Percentiles rank a stretch among this genome's conserved stretches.
Evolutionary conservation across 2,797 vertebrate species (phyloP).

Genomic region (Nothura maculosa): DNA sequence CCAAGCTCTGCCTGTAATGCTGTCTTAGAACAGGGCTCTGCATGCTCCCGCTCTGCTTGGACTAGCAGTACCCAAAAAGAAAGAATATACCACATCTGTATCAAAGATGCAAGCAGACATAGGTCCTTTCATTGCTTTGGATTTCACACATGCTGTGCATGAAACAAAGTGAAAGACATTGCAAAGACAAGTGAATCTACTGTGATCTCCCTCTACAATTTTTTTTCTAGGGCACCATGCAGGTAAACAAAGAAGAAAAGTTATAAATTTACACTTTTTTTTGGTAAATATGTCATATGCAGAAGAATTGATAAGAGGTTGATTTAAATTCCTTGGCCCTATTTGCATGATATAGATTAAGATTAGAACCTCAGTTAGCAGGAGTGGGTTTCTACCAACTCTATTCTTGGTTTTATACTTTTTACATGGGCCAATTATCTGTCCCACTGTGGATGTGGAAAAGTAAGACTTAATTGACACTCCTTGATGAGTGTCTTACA

Average conservation of each 20-base stretch:
- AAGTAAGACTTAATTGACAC: background rate
- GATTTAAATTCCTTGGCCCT: background rate
- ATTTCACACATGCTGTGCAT: background rate
- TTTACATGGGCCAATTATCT: background rate
- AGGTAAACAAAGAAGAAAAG: background rate
- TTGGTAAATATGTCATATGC: background rate
- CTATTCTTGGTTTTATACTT: background rate
- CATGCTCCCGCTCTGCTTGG: background rate
- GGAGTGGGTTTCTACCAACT: background rate
- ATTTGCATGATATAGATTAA: background rate
- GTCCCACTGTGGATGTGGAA: background rate
- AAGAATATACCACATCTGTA: background rate
- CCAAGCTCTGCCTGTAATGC: background rate
- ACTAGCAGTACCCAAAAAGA: background rate
- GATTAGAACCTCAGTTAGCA: background rate
- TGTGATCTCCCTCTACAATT: background rate
- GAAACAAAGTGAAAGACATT: background rate
- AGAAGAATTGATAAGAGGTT: background rate
- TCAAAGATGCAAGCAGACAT: background rate
- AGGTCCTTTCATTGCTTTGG: background rate
- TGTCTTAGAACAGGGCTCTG: rapidly evolving
- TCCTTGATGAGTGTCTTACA: background rate
- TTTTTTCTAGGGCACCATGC: background rate
- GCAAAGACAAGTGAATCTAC: background rate
- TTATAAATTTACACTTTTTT: background rate